Evolutionary conservation across 2,888 invertebrate species (phyloP).

Genomic region (Cryptops parisi): DNA sequence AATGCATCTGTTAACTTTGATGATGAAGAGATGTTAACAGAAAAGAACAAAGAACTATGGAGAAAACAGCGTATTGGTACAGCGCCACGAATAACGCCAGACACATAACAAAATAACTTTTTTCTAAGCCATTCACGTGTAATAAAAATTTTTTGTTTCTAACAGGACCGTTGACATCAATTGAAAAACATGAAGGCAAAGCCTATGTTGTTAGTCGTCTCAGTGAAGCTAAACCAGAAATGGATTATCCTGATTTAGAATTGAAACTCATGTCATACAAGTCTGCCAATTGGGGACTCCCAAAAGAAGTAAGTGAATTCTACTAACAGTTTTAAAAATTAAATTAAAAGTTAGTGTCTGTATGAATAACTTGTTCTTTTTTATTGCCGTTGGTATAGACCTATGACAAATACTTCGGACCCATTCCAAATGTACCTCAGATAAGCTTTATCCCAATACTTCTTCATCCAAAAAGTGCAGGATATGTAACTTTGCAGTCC

Average conservation of each 20-base stretch:
- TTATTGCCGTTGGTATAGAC: background rate
- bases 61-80: background rate
- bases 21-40: background rate
- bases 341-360: too few relatives aligned
- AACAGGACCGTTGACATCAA: conserved; percentile 9
- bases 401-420: conserved; percentile 9
- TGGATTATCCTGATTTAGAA: conserved; percentile 10
- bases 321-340: too few relatives aligned
- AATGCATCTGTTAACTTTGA: conserved; percentile 1
- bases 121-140: too few relatives aligned
- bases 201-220: background rate
- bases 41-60: conserved; percentile 6
- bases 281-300: conserved; percentile 9
- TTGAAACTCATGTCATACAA: conserved; percentile 4
- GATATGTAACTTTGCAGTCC: conserved; percentile 43
- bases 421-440: conserved; percentile 3
- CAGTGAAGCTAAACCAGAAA: background rate
- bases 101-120: too few relatives aligned
- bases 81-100: background rate
- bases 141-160: background rate
- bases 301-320: conserved; percentile 9
- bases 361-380: background rate
- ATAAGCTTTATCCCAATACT: conserved; percentile 14
- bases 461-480: conserved; percentile 11
- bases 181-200: conserved; percentile 14